Base-by-base conservation (phyloP, 2,113 vertebrate species). In the Argyrosomus japonicus region DNA sequence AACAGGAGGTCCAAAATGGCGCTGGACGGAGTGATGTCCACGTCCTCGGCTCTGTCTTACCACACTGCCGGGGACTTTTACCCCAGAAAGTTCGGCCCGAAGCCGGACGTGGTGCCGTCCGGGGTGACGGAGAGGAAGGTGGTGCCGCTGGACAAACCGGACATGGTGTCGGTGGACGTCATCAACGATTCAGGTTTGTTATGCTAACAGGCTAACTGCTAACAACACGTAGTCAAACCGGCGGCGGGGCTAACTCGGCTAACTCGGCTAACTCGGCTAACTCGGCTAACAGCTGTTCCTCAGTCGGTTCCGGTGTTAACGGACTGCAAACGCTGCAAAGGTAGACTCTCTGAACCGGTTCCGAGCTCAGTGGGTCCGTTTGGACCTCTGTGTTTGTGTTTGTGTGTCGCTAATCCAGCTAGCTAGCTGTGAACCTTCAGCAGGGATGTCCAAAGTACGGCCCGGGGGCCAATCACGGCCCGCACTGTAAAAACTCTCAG, bases 81-180 rank as follows among this genome's bases (percentile, higher is more conserved):
- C 70, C 94, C 95, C 19, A 80, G 96, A 77, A 96, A 95, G 75
- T 91, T 96, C 61, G 95, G 96, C 1, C 83, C 93, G 7, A 96
- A 95, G 58, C 96, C 96, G 43, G 96, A 96, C 85, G 96, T 96
- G 71, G 96, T 96, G 3, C 96, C 96, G 45, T 95, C 90, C 5
- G 95, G 95, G 25, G 93, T 96, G 64, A 96, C 94, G 5, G 96
- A 96, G 90, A 91, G 95, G 81, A 96, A 96, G 75, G 87, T 93
- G 36, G 89, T 69, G 0, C 93, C 94, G 13, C 88, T 91, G 78
- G 95, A 96, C 36, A 95, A 94, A 64, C 94, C 94, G 9, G 95
- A 96, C 90, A 96, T 96, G 95, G 94, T 96, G 69, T 90, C 91
- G 21, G 94, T 96, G 85, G 95, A 96, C 12, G 93, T 96, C 11